Conservation (phyloP, 2,113 vertebrate genomes). For the Seriola quinqueradiata region DNA sequence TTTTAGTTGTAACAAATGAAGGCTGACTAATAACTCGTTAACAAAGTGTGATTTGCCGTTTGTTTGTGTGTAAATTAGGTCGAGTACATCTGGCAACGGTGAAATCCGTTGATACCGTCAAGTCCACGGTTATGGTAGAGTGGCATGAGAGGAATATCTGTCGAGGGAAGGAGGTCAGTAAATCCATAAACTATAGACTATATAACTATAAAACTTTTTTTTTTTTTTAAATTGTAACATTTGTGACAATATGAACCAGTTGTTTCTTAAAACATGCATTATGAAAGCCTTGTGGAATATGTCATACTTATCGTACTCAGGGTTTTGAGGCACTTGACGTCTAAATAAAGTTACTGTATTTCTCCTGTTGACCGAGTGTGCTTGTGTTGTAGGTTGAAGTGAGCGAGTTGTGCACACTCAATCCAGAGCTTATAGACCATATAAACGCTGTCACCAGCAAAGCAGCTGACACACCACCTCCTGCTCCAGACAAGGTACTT, state of each 20-base stretch:
- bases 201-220: too few species aligned
- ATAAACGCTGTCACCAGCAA: slow-evolving; percentile 31
- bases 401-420: slow-evolving; percentile 66
- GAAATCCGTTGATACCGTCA: slow-evolving; percentile 60
- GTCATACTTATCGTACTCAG: fast-evolving
- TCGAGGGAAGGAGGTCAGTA: slow-evolving; percentile 82
- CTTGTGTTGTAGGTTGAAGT: slow-evolving; percentile 66
- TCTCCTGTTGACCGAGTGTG: background rate
- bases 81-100: slow-evolving; percentile 80
- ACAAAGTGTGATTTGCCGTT: background rate
- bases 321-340: background rate
- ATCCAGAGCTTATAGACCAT: slow-evolving; percentile 68
- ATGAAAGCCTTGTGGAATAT: background rate
- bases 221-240: too few species aligned
- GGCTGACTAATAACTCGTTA: background rate
- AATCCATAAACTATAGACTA: background rate
- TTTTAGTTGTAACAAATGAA: background rate
- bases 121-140: slow-evolving; percentile 74
- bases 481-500: slow-evolving; percentile 56
- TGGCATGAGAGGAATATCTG: slow-evolving; percentile 73
- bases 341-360: background rate
- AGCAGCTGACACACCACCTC: background rate
- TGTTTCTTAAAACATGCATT: background rate
- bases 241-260: background rate
- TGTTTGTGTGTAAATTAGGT: slow-evolving; percentile 63